Evolutionary conservation across 2,113 vertebrate species (phyloP), one percentile per base, ranked within the genome.

Genomic region (Piprites chloris): DNA sequence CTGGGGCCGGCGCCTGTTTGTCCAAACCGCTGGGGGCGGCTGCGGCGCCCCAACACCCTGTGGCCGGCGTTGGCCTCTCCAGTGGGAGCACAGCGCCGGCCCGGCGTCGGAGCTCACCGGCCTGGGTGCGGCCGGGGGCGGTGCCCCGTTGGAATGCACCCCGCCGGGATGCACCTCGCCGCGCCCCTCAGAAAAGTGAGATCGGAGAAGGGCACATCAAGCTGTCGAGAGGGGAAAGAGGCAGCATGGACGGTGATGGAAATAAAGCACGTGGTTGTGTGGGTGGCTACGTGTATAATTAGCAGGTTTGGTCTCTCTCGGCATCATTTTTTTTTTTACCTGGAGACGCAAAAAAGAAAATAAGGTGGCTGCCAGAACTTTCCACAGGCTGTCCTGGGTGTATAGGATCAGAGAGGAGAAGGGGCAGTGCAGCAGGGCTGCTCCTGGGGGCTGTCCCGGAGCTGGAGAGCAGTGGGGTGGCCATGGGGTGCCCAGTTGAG

Each of bases 271-370:
- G 24, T 21, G 92, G 53, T 6, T 41, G 61, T n/a, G 92, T 68
- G 80, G 93, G 91, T 7, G 69, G 77, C 66, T 67, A 84, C 87
- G 90, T 94, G 82, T 85, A 85, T 77, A 89, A 93, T 90, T 91
- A 95, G 82, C 63, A 84, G 39, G 68, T 94, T 91, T 90, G 47
- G 72, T 26, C 59, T 80, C 72, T 73, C 50, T 69, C 30, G 0
- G 56, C 50, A 28, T 47, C 32, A 12, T 12, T 12, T 55, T 85
- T 90, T 85, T 90, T 88, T 88, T 19, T 59, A 78, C 86, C 56
- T 61, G 86, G 56, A 94, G 66, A 55, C 0, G 6, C 52, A 80
- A 94, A 93, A 65, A 89, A 85, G 68, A 91, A 82, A 88, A 95
- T 77, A 71, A 90, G 46, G 59, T 3, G 33, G 24, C 33, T 35